Evolutionary conservation across 2,113 vertebrate genomes (phyloP).

Genomic region (Trematocara marginatum): DNA sequence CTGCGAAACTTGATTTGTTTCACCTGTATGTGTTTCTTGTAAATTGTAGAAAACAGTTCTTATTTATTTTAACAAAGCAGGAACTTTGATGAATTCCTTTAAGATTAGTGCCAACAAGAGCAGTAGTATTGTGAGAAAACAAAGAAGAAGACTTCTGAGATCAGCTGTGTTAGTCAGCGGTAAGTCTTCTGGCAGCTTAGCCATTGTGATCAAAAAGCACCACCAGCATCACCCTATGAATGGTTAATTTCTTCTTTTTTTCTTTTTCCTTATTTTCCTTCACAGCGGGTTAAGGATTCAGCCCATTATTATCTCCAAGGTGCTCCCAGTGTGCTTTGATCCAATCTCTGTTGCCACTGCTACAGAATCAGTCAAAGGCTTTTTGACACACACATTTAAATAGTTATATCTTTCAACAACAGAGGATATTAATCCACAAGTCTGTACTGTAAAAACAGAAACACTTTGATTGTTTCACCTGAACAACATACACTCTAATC

Average conservation of each 20-base stretch:
- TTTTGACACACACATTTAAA: not conserved
- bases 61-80: constrained; percentile 41
- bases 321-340: constrained; percentile 41
- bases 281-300: constrained; percentile 30
- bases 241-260: constrained; percentile 31
- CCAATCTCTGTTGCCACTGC: constrained; percentile 5
- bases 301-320: constrained; percentile 36
- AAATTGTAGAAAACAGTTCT: constrained; percentile 12
- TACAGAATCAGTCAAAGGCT: not conserved
- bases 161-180: constrained; percentile 23
- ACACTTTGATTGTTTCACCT: not conserved
- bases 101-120: constrained; percentile 22
- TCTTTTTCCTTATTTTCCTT: not conserved
- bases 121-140: constrained; percentile 20
- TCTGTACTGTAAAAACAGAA: not conserved
- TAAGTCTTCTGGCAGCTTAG: not conserved
- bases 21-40: not conserved
- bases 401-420: not conserved
- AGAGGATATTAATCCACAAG: not conserved
- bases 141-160: constrained; percentile 35
- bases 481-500: not conserved
- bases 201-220: constrained; percentile 55
- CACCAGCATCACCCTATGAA: constrained; percentile 5
- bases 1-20: not conserved
- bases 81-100: constrained; percentile 35